Evolutionary conservation across 2,888 invertebrate species (phyloP).

Genomic region (Eupithecia pulchellata): DNA sequence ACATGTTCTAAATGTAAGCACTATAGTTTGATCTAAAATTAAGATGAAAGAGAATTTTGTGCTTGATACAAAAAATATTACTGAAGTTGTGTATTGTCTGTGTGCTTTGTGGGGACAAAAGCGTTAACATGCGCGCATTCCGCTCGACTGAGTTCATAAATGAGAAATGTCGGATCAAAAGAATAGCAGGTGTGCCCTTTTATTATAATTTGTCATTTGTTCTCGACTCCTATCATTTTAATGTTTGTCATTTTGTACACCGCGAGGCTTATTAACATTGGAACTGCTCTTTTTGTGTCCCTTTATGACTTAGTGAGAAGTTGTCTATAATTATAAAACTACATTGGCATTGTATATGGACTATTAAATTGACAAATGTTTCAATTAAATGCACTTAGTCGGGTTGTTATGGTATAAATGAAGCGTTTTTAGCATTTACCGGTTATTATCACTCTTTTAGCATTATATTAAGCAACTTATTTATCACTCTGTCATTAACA

Average conservation of each 20-base stretch:
- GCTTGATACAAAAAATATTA: slow-evolving; percentile 82
- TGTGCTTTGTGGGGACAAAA: slow-evolving; percentile 71
- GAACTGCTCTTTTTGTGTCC: slow-evolving; percentile 53
- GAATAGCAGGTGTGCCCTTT: slow-evolving; percentile 84
- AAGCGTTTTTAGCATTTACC: slow-evolving; percentile 9
- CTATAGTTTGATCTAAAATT: slow-evolving; percentile 84
- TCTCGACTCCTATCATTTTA: slow-evolving; percentile 64
- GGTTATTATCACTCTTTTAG: background rate
- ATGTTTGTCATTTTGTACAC: slow-evolving; percentile 68
- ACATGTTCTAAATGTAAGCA: slow-evolving; percentile 81
- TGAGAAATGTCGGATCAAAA: slow-evolving; percentile 85
- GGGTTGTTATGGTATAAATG: slow-evolving; percentile 14
- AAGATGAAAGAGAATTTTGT: slow-evolving; percentile 83
- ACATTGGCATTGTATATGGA: slow-evolving; percentile 41
- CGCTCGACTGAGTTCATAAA: slow-evolving; percentile 84
- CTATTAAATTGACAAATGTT: slow-evolving; percentile 50
- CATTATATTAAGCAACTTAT: background rate
- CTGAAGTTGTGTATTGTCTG: slow-evolving; percentile 79
- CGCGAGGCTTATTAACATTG: slow-evolving; percentile 65
- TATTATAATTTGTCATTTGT: slow-evolving; percentile 83
- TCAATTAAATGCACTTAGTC: slow-evolving; percentile 49
- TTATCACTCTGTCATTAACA: background rate
- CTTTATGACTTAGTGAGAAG: slow-evolving; percentile 55
- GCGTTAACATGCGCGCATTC: slow-evolving; percentile 78
- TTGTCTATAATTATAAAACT: slow-evolving; percentile 52